Evolutionary conservation across 1,140 invertebrate species (phyloP), one percentile per base, ranked within the genome.

Genomic region (Holotrichia oblita): DNA sequence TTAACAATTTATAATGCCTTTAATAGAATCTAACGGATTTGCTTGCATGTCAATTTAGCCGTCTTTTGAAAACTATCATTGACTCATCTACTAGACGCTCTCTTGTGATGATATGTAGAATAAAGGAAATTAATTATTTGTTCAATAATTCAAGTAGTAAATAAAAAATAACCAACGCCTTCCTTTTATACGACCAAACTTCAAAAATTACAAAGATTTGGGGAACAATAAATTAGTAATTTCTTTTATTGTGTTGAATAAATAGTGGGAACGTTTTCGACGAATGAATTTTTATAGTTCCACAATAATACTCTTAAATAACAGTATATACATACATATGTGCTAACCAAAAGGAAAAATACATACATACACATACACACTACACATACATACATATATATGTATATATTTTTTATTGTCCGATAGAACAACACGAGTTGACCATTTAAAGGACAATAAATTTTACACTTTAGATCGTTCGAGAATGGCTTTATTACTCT

Each of bases 371-470:
- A 34, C 27, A 34, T 34, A 34, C 27, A 34, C 4, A 34, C 27
- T n/a, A 34, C 4, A 69, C 61, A 69, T 10, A 24, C 17, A 69
- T 22, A 69, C 61, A 69, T 10, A 69, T 6, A n/a, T 22, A 22
- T 9, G 24, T 22, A 69, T 22, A 69, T 20, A 69, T 74, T 40
- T 44, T 74, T 74, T 74, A 74, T 44, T 73, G 77, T 74, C 40
- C 61, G 69, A 78, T 78, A 78, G 64, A 44, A 74, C 69, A 74
- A 78, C 77, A 78, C 72, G 77, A 78, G 64, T 78, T 74, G 69
- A 74, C 77, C 77, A 78, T 78, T 78, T 78, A 78, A 72, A 78
- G 14, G 77, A 20, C 77, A 24, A 78, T 78, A 78, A 78, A 78
- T 78, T 78, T 69, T 69, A 78, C 77, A 78, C 77, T 78, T 78